phyloP scores from a whole-genome alignment of 2,888 invertebrate genomes.

The Carpatolechia fugitivella region DNA sequence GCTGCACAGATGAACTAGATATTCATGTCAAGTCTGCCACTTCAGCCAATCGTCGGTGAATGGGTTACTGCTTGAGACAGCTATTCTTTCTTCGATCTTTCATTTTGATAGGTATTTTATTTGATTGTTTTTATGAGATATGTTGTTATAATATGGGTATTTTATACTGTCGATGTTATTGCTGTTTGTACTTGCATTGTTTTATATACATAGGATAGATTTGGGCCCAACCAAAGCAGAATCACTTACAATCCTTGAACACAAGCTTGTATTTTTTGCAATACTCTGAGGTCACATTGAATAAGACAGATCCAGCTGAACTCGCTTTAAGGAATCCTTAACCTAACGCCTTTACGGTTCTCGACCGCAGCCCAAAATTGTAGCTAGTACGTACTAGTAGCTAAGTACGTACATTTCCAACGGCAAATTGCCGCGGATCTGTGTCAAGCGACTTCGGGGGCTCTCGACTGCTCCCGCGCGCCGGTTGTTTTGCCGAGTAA shows the following conservation, averaged over 20 bases:
- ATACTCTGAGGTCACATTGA: too few species aligned
- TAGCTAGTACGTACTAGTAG: not conserved
- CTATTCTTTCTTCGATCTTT: not conserved
- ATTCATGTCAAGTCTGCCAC: slow-evolving; percentile 14
- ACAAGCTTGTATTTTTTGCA: too few species aligned
- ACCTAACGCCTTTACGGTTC: not conserved
- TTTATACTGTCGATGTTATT: too few species aligned
- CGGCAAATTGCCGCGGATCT: slow-evolving; percentile 31
- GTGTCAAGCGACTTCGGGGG: slow-evolving; percentile 48
- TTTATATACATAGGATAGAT: too few species aligned
- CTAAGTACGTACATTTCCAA: slow-evolving; percentile 2
- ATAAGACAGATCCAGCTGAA: not conserved
- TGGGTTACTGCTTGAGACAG: not conserved
- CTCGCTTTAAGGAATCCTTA: not conserved
- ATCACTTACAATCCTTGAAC: too few species aligned
- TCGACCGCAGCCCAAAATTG: not conserved
- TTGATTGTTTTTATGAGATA: not conserved
- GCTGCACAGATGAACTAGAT: slow-evolving; percentile 8
- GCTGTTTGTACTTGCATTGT: too few species aligned
- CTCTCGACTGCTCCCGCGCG: slow-evolving; percentile 27
- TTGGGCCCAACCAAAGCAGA: too few species aligned
- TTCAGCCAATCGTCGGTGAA: not conserved
- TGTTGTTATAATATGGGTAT: too few species aligned
- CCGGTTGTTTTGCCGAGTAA: slow-evolving; percentile 13
- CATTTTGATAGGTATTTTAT: not conserved